Conservation (phyloP, 2,888 invertebrate species). For the Exephanes ischioxanthus region DNA sequence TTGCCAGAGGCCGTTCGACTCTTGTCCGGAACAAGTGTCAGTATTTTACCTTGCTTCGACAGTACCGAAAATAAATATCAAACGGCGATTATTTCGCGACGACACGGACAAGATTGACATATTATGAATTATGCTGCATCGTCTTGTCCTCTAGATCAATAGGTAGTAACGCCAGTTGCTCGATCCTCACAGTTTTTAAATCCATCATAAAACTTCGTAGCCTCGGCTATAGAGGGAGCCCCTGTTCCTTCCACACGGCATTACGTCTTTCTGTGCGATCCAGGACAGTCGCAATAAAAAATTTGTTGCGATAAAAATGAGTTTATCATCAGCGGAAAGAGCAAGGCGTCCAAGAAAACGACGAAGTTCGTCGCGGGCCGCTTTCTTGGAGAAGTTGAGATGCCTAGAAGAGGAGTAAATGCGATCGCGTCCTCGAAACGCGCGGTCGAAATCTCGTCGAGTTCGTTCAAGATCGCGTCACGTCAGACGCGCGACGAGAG, state of each 20-base stretch:
- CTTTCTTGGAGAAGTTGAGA: constrained; percentile 49
- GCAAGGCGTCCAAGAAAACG: constrained; percentile 32
- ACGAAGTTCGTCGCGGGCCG: constrained; percentile 46
- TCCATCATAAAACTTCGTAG: constrained; percentile 31
- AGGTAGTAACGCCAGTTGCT: constrained; percentile 65
- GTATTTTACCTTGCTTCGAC: too few species aligned
- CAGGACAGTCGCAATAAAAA: constrained; percentile 53
- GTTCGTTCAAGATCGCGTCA: constrained; percentile 7
- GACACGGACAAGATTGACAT: too few species aligned
- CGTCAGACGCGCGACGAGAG: background rate
- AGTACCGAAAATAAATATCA: too few species aligned
- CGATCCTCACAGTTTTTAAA: constrained; percentile 58
- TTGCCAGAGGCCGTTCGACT: too few species aligned
- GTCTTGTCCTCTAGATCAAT: constrained; percentile 63
- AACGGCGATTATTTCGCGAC: too few species aligned
- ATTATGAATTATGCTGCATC: constrained; percentile 54
- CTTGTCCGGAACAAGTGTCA: too few species aligned
- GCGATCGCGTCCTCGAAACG: constrained; percentile 28
- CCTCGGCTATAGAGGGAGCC: constrained; percentile 1
- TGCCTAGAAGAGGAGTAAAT: constrained; percentile 54
- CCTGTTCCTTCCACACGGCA: constrained; percentile 38
- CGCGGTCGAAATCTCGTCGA: constrained; percentile 14
- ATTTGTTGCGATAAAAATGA: constrained; percentile 39
- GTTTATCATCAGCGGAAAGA: constrained; percentile 32
- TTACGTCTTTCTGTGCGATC: constrained; percentile 67